These are phyloP conservation scores for Caenorhabditis sp. DNA, from an alignment of 2,888 invertebrate species.

Conservation along the genomic window DNA sequence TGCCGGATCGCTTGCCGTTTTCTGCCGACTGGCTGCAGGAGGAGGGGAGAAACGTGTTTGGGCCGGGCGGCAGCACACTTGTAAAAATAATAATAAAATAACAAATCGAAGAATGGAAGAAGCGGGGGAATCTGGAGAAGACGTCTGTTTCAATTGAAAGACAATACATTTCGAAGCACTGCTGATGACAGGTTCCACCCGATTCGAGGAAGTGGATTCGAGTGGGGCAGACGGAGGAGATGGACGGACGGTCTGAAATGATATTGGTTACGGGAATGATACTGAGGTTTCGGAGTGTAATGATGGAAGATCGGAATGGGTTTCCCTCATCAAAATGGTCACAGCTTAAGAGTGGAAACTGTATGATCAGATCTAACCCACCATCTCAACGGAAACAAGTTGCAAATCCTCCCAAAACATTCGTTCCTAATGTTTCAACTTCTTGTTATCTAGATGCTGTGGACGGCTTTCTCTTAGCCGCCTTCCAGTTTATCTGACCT, in stretches of 20 bases:
- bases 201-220: too few relatives aligned
- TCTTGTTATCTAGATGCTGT: background rate
- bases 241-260: too few relatives aligned
- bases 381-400: too few relatives aligned
- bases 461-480: background rate
- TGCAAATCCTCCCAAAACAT: background rate
- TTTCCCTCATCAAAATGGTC: too few relatives aligned
- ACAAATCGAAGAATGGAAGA: constrained; percentile 33
- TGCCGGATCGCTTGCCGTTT: constrained; percentile 31
- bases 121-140: constrained; percentile 2
- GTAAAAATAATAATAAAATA: constrained; percentile 47
- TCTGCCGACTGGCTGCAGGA: background rate
- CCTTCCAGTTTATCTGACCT: constrained; percentile 35
- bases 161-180: constrained; percentile 1
- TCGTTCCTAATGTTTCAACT: background rate
- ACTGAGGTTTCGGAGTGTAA: too few relatives aligned
- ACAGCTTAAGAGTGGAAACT: too few relatives aligned
- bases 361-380: too few relatives aligned
- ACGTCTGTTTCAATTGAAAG: constrained; percentile 25
- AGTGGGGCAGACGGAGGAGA: too few relatives aligned
- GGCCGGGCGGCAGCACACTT: constrained; percentile 27
- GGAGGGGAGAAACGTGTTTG: constrained; percentile 39
- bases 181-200: constrained; percentile 7
- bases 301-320: too few relatives aligned
- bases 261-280: too few relatives aligned